phyloP scores from a whole-genome alignment of 2,888 invertebrate species.

The Folsomia manolachei region DNA sequence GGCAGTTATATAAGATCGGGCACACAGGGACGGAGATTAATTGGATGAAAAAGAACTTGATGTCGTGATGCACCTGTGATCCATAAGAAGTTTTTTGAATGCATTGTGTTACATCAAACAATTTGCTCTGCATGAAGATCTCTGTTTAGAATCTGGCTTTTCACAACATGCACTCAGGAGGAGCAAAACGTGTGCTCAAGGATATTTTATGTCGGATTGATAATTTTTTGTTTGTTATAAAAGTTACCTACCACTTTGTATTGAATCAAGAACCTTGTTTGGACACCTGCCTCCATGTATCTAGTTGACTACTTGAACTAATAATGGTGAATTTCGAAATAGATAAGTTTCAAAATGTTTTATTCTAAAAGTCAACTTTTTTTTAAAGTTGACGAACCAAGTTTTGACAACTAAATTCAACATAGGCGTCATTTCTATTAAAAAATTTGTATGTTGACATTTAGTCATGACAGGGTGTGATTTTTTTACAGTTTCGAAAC shows the following conservation, averaged over 20 bases:
- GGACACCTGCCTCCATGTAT: conserved; percentile 15
- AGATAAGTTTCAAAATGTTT: not conserved
- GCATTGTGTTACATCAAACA: conserved; percentile 1
- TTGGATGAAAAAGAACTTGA: conserved; percentile 14
- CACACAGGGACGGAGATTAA: conserved; percentile 19
- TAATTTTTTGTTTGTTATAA: conserved; percentile 15
- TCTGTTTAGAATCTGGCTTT: not conserved
- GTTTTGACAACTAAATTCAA: not conserved
- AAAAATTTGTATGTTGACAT: not conserved
- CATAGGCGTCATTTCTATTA: not conserved
- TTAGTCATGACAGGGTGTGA: not conserved
- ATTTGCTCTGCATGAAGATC: not conserved
- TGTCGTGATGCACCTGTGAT: conserved; percentile 21
- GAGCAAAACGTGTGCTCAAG: not conserved
- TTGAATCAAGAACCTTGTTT: conserved; percentile 10
- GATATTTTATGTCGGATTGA: not conserved
- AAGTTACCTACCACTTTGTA: not conserved
- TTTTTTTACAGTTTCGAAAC: not conserved
- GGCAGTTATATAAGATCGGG: not conserved
- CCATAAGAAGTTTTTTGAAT: not conserved
- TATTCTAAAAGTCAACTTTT: not conserved
- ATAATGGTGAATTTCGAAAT: not conserved
- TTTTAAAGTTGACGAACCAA: not conserved
- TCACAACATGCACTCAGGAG: too few species aligned
- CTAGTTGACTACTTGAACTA: not conserved